Base-by-base conservation (phyloP, 2,113 vertebrate species). In the Pagrus major region DNA sequence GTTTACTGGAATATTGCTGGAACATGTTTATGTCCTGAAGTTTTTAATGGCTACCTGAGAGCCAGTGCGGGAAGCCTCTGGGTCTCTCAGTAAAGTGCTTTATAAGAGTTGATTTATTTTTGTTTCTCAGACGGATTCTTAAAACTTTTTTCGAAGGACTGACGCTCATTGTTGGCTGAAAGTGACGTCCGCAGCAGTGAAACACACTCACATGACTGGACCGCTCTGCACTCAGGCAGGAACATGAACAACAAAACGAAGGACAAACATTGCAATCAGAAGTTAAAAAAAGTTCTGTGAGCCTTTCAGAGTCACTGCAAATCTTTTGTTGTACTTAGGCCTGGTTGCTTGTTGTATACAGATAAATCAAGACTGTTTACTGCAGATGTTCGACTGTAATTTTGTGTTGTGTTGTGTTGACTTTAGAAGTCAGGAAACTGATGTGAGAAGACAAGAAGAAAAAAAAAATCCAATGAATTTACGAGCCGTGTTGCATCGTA, bases 31-130 rank as follows among this genome's bases (percentile, higher is more conserved):
- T 37, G 82, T 88, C 83, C 85, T 87, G 51, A 79, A 76, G 76
- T 87, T 89, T 87, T 90, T 90, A 89, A 92, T 90, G 64, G 84
- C 80, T 91, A 92, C 90, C 92, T 92, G 91, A 86, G 80, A 87
- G 82, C 23, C 56, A 76, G 55, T 44, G 71, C 80, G 66, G 91
- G 89, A 90, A 92, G 66, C 66, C 51, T 81, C 78, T 16, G 54
- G 35, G 73, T 77, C 51, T 49, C 54, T 60, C 16, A 15, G 72
- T 78, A 33, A 83, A 88, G 90, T 88, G 86, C 74, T 83, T 85
- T 67, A 73, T 76, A 88, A 86, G 86, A 74, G 83, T 69, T 82
- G 78, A 85, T 89, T 86, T 90, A 79, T 88, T 86, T 82, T 71
- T 37, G 47, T 52, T 71, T 85, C 71, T 65, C 49, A 6, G 41